Evolutionary conservation across 2,113 vertebrate genomes (phyloP).

Genomic region (Burhinus oedicnemus): DNA sequence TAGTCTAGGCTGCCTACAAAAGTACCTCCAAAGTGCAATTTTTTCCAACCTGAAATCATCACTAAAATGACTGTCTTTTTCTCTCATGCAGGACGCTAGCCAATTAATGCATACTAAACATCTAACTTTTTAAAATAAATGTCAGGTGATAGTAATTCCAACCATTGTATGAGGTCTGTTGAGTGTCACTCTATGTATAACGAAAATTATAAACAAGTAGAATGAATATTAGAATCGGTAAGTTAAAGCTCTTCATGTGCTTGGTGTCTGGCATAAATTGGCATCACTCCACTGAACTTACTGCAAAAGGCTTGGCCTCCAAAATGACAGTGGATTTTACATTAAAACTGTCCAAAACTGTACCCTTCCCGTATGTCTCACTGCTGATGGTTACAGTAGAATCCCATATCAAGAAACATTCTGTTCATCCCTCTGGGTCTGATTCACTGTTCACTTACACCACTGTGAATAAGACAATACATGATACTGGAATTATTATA

Average conservation of each 20-base stretch:
- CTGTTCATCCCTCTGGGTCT: background rate
- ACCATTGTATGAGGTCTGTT: background rate
- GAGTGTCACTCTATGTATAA: background rate
- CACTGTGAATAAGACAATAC: background rate
- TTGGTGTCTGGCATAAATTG: background rate
- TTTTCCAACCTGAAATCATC: background rate
- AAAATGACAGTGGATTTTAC: background rate
- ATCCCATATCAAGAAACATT: background rate
- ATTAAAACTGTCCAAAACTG: background rate
- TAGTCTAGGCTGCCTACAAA: background rate
- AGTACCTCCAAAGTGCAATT: background rate
- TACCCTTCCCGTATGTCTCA: background rate
- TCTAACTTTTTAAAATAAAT: background rate
- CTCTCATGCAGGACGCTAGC: background rate
- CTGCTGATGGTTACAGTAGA: background rate
- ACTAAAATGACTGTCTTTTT: background rate
- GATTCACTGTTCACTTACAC: background rate
- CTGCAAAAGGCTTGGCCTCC: background rate
- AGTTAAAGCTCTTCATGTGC: constrained; percentile 17
- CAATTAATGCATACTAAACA: background rate
- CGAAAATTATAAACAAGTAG: background rate
- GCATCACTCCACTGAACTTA: background rate
- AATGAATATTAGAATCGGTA: background rate
- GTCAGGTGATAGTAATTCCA: background rate
- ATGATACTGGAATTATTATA: background rate